Base-by-base conservation (phyloP, 1,140 invertebrate species). In the Bicyclus anynana region DNA sequence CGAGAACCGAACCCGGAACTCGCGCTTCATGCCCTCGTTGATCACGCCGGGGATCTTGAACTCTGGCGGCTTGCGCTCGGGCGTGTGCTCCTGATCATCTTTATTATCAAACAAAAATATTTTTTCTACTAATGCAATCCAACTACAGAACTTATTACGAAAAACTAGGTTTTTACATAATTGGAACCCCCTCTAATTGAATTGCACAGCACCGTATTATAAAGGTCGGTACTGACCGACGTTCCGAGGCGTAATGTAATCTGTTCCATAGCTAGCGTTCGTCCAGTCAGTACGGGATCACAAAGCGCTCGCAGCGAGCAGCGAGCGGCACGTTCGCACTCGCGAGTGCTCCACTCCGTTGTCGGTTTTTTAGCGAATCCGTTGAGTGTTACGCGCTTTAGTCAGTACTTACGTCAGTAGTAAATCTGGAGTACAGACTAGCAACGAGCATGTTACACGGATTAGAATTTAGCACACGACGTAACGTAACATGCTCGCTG, bases 1-100 rank as follows among this genome's bases (percentile, higher is more conserved):
- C 0, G 84, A 69, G 71, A 89, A 89, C 0, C 77, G 77, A 5
- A 65, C 40, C 1, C 74, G 70, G 59, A 88, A 88, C 14, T 90
- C 88, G 0, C 64, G 59, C 63, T 84, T 86, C 80, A 88, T 87
- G 5, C 62, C 70, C 52, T 89, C 85, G 42, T 80, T 67, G 4
- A 85, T 77, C 18, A 62, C 54, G 0, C 65, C 44, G 2, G 82
- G 84, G 14, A 87, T 71, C 63, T 84, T 84, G 58, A 87, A 82
- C 57, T 84, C 78, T 1, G 72, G 59, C 5, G 60, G 61, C 2
- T 67, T 66, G n/a, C 72, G 67, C 27, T 84, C 80, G 1, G 69
- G 20, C 1, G 63, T 44, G 6, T 74, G 70, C 0, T 80, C 75
- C 20, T 65, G 62, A 7, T 62, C 59, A 26, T 62, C 77, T 77